Base-by-base conservation (phyloP, 1,140 invertebrate genomes). In the Caenorhabditis remanei region DNA sequence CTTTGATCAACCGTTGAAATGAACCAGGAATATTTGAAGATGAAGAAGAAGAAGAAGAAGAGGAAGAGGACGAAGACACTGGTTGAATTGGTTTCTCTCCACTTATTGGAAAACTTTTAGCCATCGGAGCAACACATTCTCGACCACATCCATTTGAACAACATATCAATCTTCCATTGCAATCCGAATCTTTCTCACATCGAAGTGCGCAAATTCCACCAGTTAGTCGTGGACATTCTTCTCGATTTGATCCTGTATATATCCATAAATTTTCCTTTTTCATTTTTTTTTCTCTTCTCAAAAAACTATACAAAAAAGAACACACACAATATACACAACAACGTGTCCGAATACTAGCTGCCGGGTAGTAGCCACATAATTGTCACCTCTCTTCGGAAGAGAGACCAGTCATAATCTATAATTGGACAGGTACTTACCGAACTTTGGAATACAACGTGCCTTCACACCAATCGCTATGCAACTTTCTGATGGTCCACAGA, bases 131-230 rank as follows among this genome's bases (percentile, higher is more conserved):
- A n/a, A 91, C 90, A 86, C 90, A 91, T 84, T 91, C 90, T 40
- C 58, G 21, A 24, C 90, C 90, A 86, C 90, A 91, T 58, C 90
- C 90, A 84, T 91, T 91, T 16, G 71, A 84, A 67, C 90, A 91
- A 87, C 90, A 91, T 43, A 88, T 90, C 58, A 88, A 79, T 14
- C 89, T 63, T 40, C 85, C 85, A 75, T 32, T 65, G 40, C 90
- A 90, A 82, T 90, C 90, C 9, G 85, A 61, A 84, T 90, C 90
- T 48, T 56, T 48, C 32, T 86, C 82, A 83, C 90, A 90, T 58
- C 87, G 85, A n/a, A 87, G 50, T 16, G 85, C 65, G 79, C 90
- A 90, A 21, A 84, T 55, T 6, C 90, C 90, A 7, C 90, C 90
- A n/a, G 86, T 61, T 50, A 90, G 58, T 58, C 87, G 41, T 46